A percentile compares a stretch with the other conserved stretches of the same genome.
These are phyloP conservation scores for Montipora efflorescens DNA, from an alignment of 64 coral and sea anemone species.

Conservation along the genomic window DNA sequence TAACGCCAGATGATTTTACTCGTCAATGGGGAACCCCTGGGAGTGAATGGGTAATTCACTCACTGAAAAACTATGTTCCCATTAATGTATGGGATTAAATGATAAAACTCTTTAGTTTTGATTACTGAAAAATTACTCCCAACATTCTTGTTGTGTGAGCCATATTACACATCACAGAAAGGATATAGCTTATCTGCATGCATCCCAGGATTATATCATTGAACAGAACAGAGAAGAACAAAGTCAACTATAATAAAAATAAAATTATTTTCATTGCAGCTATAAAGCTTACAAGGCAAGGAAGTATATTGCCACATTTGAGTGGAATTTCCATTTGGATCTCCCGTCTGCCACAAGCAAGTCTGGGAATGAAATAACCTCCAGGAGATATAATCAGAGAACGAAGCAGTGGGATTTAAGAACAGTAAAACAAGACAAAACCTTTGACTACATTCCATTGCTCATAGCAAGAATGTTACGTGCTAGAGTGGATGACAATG, in stretches of 20 bases:
- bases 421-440: slow-evolving; percentile 8
- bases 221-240: not conserved
- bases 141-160: too few species aligned
- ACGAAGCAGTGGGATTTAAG: slow-evolving; percentile 54
- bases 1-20: too few species aligned
- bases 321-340: slow-evolving; percentile 47
- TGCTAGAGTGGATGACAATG: slow-evolving; percentile 5
- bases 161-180: too few species aligned
- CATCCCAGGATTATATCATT: not conserved
- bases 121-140: too few species aligned
- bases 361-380: slow-evolving; percentile 5
- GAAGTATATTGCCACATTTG: slow-evolving; percentile 23
- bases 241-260: not conserved
- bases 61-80: too few species aligned
- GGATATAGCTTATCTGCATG: too few species aligned
- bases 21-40: too few species aligned
- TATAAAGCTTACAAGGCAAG: slow-evolving; percentile 12
- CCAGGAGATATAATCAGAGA: slow-evolving; percentile 30
- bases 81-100: too few species aligned
- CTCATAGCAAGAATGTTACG: slow-evolving; percentile 22
- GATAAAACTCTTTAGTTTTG: too few species aligned
- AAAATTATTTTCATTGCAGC: not conserved
- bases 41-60: too few species aligned
- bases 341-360: slow-evolving; percentile 36
- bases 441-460: slow-evolving; percentile 47